Base-by-base conservation (phyloP, 2,888 invertebrate species). In the Andrena bicolor region DNA sequence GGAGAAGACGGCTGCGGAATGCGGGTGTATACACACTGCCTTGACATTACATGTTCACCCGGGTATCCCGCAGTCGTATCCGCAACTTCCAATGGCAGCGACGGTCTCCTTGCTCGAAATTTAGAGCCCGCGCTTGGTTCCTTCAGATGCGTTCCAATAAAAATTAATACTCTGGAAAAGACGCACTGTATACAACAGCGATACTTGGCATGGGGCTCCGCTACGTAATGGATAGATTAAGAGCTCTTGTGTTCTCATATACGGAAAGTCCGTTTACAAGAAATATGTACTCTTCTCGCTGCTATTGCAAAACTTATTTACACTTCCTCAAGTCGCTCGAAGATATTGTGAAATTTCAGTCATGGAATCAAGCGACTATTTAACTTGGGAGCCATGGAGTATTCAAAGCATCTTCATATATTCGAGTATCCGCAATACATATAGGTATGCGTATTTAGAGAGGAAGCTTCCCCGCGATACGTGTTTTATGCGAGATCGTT, bases 41-140 rank as follows among this genome's bases (percentile, higher is more conserved):
- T 63, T 51, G 26, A 41, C 32, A 26, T n/a, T 32, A 28, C 26
- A n/a, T 16, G 10, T 2, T 61, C 30, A 51, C 60, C 48, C 41
- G 30, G 30, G 28, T 65, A 58, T 63, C 13, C 76, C 23, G 70
- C 66, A 72, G 35, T 68, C 32, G 56, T 13, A 68, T 63, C 72
- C 53, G 78, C 68, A 78, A 41, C 72, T 78, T 72, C 56, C 71
- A 48, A 30, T 41, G 8, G 63, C 10, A n/a, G 20, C 58, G 35
- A 23, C 64, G 35, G 51, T 70, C 58, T 65, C 30, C 58, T 48
- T 65, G 23, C 23, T 10, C 16, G 49, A 74, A 80, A 75, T 71
- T 80, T 68, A 48, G 71, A 70, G 71, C 32, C n/a, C 32, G 41
- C 30, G 23, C 51, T 30, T 26, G 23, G 13, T 13, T 30, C 74